Base-by-base conservation (phyloP, 2,888 invertebrate genomes). In the Desoria tigrina region DNA sequence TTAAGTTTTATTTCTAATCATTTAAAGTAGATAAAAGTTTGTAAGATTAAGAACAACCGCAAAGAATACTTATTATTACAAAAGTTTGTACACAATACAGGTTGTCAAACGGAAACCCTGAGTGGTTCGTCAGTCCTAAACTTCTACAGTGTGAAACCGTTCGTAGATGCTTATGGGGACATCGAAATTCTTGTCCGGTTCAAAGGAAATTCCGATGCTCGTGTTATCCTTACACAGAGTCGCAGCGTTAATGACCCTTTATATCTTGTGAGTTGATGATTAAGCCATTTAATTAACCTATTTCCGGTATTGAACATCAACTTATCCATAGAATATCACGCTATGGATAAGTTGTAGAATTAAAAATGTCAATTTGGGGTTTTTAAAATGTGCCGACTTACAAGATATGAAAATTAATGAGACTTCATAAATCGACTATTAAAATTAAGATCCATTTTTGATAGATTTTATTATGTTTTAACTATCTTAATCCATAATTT, bases 121-220 rank as follows among this genome's bases (percentile, higher is more conserved):
- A 63, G 54, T 37, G 69, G 68, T 1, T 32, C 53, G 9, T 28
- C 42, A 7, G 37, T 42, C 55, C n/a, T 61, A 64, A 55, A 63
- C n/a, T 73, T 61, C 59, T 70, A 72, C 60, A 16, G 37, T n/a
- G 51, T 66, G 1, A 60, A 65, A 11, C 57, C 59, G 2, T 68
- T 68, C 37, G 32, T 63, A 2, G 63, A 49, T 9, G 60, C 65
- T 18, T 57, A 24, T 24, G 69, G 60, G 11, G 42, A 54, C 11
- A 28, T 70, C 14, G 65, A 73, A 23, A 42, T 73, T n/a, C 28
- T 69, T 4, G 66, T 73, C 9, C 54, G 69, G 26, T 70, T 73
- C 11, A 66, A 68, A 45, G 73, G 73, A n/a, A 27, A 54, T 2
- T 68, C 70, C 9, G 70, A 73, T 37, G 73, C 61, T 16, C 70